Evolutionary conservation across 1,140 invertebrate genomes (phyloP).

Genomic region (Gryllus bimaculatus): DNA sequence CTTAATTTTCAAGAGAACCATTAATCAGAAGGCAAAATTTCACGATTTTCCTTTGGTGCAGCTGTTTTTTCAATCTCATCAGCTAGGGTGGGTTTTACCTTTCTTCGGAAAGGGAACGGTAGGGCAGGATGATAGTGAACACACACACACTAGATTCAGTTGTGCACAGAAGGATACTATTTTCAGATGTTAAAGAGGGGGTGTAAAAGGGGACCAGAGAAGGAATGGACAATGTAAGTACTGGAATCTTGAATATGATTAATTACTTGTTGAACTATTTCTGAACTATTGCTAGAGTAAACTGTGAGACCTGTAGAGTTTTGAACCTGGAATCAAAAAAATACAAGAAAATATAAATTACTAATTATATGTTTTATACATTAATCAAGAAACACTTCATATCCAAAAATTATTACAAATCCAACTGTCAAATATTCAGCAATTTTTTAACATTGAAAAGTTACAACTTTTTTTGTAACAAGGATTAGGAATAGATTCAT

Average conservation of each 20-base stretch:
- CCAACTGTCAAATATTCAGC: too few species aligned
- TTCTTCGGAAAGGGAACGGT: not conserved
- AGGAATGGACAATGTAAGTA: constrained; percentile 19
- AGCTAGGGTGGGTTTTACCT: not conserved
- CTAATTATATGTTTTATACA: too few species aligned
- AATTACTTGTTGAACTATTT: constrained; percentile 59
- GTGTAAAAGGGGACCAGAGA: not conserved
- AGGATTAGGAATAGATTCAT: too few species aligned
- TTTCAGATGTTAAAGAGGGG: not conserved
- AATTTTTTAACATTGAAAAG: too few species aligned
- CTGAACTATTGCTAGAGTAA: constrained; percentile 74
- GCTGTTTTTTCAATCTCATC: not conserved
- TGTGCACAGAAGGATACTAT: not conserved
- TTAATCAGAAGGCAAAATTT: not conserved
- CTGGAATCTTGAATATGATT: constrained; percentile 44
- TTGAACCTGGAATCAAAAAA: constrained; percentile 42
- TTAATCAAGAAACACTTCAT: too few species aligned
- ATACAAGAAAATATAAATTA: constrained; percentile 8
- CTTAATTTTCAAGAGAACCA: not conserved
- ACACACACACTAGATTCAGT: not conserved
- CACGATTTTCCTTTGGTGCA: not conserved
- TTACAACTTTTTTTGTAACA: too few species aligned
- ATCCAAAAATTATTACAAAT: too few species aligned
- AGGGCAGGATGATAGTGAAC: not conserved
- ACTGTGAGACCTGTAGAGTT: constrained; percentile 66